phyloP scores from a whole-genome alignment of 2,888 invertebrate species.

The Pollenia angustigena region DNA sequence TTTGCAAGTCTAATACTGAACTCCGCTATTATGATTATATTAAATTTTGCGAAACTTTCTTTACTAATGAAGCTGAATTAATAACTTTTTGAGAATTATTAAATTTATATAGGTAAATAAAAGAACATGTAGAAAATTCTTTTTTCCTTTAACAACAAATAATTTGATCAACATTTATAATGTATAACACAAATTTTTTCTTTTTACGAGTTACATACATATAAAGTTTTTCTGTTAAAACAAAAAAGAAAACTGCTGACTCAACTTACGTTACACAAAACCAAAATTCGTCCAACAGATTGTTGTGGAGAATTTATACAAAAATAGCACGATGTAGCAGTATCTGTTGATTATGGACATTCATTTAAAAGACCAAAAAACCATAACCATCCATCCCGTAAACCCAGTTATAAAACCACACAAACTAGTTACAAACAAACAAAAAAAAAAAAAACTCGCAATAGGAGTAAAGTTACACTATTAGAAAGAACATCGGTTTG shows the following conservation, averaged over 20 bases:
- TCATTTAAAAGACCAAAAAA: conserved; percentile 17
- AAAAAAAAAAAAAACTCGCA: neutral
- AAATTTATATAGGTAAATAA: no score
- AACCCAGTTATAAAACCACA: neutral
- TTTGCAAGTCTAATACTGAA: no score
- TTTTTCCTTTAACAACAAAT: no score
- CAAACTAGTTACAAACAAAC: conserved; percentile 17
- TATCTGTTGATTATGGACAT: conserved; percentile 7
- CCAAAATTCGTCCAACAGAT: conserved; percentile 1
- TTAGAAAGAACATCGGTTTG: neutral
- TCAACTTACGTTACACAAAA: neutral
- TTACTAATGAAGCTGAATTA: no score
- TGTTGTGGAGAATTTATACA: neutral
- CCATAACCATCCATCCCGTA: neutral
- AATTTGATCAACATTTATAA: no score
- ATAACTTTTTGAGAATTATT: no score
- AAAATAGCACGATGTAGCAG: neutral
- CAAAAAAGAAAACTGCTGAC: neutral
- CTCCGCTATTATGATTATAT: no score
- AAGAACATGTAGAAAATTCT: no score
- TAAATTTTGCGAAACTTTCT: no score
- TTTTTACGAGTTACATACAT: no score
- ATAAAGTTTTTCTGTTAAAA: neutral
- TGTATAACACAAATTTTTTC: no score
- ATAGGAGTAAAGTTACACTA: conserved; percentile 30